phyloP scores from a whole-genome alignment of 2,888 invertebrate genomes.

The Erebia aethiops region DNA sequence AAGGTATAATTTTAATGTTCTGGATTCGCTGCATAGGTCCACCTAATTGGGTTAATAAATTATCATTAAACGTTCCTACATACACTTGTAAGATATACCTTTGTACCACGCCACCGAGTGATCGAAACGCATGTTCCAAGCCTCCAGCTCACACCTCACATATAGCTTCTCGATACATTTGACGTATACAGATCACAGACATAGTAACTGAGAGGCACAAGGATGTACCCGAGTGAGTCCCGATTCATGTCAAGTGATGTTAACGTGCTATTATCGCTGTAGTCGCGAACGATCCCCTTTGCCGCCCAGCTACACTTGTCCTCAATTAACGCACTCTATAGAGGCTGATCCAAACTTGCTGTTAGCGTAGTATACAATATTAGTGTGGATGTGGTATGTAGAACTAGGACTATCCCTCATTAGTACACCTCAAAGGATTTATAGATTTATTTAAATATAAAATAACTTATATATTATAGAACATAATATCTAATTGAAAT shows the following conservation, averaged over 20 bases:
- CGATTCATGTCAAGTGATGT: conserved; percentile 28
- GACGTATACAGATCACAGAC: conserved; percentile 72
- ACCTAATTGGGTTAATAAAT: conserved; percentile 53
- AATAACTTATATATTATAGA: neutral
- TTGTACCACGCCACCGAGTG: conserved; percentile 83
- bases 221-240: conserved; percentile 59
- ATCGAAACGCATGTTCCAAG: conserved; percentile 81
- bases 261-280: conserved; percentile 44
- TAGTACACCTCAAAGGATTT: neutral
- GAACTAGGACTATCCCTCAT: conserved; percentile 53
- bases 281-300: conserved; percentile 68
- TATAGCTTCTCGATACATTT: conserved; percentile 81
- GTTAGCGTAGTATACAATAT: conserved; percentile 72
- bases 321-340: conserved; percentile 74
- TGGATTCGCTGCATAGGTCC: conserved; percentile 43
- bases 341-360: conserved; percentile 77
- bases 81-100: conserved; percentile 76
- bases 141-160: conserved; percentile 82
- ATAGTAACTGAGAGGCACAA: conserved; percentile 80
- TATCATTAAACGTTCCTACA: conserved; percentile 65
- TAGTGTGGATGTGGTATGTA: conserved; percentile 78
- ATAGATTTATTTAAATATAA: neutral
- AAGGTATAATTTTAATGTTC: conserved; percentile 42
- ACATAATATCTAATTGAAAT: conserved; percentile 7
- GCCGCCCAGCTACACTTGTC: conserved; percentile 76